These are phyloP conservation scores for Malacosoma neustria DNA, from an alignment of 2,888 invertebrate species.

Conservation along the genomic window DNA sequence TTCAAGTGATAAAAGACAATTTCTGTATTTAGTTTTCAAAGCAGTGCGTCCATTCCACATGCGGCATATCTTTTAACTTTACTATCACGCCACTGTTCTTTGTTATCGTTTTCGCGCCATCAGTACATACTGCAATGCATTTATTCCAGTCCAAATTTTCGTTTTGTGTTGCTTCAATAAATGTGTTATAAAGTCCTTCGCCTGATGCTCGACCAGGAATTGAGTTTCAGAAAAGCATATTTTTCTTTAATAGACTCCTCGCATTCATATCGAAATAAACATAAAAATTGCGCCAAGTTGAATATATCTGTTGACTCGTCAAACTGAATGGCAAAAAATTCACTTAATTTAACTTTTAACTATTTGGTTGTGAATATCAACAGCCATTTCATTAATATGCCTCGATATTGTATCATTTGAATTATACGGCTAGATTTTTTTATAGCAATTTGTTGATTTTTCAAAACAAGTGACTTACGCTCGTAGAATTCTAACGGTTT, in stretches of 20 bases:
- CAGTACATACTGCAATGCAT: neutral
- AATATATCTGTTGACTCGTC: conserved; percentile 3
- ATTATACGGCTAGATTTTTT: conserved; percentile 4
- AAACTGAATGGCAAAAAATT: conserved; percentile 4
- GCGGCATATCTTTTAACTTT: no score
- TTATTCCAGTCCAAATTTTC: conserved; percentile 2
- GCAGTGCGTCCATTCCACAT: no score
- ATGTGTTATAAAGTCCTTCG: neutral
- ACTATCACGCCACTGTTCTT: no score
- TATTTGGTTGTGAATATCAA: conserved; percentile 3
- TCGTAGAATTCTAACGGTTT: conserved; percentile 6
- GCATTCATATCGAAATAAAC: conserved; percentile 4
- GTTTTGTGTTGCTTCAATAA: conserved; percentile 2
- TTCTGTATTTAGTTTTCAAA: no score
- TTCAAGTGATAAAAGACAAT: no score
- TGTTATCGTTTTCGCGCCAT: neutral
- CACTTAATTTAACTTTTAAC: conserved; percentile 2
- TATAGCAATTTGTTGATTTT: conserved; percentile 2
- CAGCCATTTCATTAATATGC: conserved; percentile 4
- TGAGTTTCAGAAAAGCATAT: conserved; percentile 1
- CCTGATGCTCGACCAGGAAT: conserved; percentile 2
- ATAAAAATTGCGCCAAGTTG: conserved; percentile 4
- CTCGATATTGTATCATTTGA: conserved; percentile 5
- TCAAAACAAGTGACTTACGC: conserved; percentile 4
- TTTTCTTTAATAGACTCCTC: conserved; percentile 5